phyloP scores from a whole-genome alignment of 2,888 invertebrate species.

The Sinhomidia bicolor region DNA sequence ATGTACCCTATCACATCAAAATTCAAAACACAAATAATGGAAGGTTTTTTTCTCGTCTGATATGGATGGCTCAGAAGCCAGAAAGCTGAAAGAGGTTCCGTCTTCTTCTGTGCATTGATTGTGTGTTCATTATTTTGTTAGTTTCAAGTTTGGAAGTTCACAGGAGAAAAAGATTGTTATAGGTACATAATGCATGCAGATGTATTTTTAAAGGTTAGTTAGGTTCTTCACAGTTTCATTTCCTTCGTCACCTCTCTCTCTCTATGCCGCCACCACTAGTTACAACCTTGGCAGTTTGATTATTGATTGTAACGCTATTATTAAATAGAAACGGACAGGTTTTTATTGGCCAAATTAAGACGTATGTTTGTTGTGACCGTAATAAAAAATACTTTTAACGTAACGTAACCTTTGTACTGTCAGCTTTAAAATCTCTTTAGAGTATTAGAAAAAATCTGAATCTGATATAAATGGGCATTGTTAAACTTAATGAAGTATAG shows the following conservation, averaged over 20 bases:
- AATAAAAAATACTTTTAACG: not conserved
- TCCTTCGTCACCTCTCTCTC: not conserved
- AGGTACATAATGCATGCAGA: not conserved
- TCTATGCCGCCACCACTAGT: too few species aligned
- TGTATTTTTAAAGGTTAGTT: constrained; percentile 24
- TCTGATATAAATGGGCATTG: not conserved
- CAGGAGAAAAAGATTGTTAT: not conserved
- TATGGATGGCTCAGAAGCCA: not conserved
- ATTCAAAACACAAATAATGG: too few species aligned
- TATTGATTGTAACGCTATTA: not conserved
- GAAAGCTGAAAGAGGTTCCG: constrained; percentile 12
- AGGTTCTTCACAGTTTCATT: not conserved
- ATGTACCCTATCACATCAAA: too few species aligned
- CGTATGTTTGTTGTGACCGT: not conserved
- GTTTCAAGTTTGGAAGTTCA: not conserved
- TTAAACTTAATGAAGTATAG: constrained; percentile 9
- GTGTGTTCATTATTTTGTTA: too few species aligned
- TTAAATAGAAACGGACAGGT: constrained; percentile 20
- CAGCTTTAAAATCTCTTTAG: not conserved
- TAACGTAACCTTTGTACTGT: constrained; percentile 30
- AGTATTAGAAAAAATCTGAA: not conserved
- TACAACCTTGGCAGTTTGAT: constrained; percentile 32
- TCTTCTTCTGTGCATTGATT: constrained; percentile 10
- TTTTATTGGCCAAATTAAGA: constrained; percentile 42
- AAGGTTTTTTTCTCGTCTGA: too few species aligned